Evolutionary conservation across 2,797 vertebrate genomes (phyloP).

Genomic region (Tinamus major): DNA sequence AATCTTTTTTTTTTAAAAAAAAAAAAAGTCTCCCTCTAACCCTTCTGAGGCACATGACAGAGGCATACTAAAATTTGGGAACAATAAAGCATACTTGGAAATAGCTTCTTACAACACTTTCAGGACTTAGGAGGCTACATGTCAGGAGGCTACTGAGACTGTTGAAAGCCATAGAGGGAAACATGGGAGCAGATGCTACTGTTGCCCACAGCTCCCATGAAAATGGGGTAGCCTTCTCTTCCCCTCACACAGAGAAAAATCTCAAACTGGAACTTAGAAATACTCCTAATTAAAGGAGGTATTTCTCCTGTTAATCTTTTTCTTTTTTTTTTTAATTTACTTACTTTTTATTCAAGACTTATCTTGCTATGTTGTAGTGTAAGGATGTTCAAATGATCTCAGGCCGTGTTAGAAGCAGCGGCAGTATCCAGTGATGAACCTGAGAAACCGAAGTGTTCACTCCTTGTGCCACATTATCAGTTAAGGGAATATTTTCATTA

Average conservation of each 20-base stretch:
- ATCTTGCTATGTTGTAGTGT: not conserved
- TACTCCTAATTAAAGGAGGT: not conserved
- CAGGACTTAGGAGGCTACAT: not conserved
- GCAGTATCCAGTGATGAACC: not conserved
- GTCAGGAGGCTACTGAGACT: not conserved
- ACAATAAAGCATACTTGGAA: not conserved
- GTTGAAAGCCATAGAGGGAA: not conserved
- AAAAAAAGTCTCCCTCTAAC: not conserved
- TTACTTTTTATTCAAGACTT: not conserved
- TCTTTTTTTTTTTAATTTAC: not conserved
- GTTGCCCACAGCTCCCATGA: not conserved
- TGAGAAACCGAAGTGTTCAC: not conserved
- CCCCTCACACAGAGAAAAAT: not conserved
- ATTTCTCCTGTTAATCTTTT: not conserved
- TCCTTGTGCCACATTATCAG: not conserved
- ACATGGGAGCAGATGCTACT: not conserved
- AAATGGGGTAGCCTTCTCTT: not conserved
- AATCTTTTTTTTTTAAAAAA: not conserved
- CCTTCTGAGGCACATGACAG: not conserved
- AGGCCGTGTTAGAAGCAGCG: not conserved
- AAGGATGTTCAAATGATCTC: not conserved
- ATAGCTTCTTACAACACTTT: not conserved
- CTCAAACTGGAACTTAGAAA: not conserved
- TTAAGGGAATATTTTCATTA: not conserved
- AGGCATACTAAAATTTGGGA: not conserved